phyloP scores from a whole-genome alignment of 2,888 invertebrate species.

The Drosophila ochracea region DNA sequence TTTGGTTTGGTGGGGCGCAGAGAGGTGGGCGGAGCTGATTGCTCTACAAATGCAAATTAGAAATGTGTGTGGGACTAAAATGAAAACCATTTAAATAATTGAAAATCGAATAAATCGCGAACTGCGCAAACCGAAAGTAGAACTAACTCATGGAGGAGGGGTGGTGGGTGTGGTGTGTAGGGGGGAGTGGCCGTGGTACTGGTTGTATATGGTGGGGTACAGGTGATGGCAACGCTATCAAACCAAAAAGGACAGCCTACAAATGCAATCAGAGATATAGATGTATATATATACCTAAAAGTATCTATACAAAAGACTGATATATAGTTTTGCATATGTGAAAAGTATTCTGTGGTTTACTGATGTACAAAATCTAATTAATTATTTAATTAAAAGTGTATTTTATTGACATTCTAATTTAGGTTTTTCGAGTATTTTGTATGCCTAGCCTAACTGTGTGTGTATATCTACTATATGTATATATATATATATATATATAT shows the following conservation, averaged over 20 bases:
- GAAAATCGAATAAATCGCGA: slow-evolving; percentile 78
- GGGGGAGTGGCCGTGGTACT: background rate
- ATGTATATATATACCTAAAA: slow-evolving; percentile 1
- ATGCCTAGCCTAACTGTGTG: background rate
- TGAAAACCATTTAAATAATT: slow-evolving; percentile 81
- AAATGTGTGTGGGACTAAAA: slow-evolving; percentile 62
- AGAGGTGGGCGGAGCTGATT: background rate
- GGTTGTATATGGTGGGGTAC: background rate
- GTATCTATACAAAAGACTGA: background rate
- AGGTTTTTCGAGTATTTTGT: slow-evolving; percentile 68
- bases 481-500: background rate
- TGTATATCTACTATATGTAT: slow-evolving; percentile 6
- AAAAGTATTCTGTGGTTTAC: slow-evolving; percentile 62
- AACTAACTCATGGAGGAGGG: slow-evolving; percentile 5
- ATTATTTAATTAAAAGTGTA: slow-evolving; percentile 81
- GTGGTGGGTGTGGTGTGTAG: background rate
- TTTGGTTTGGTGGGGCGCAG: background rate
- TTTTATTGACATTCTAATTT: slow-evolving; percentile 83
- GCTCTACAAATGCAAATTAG: slow-evolving; percentile 71
- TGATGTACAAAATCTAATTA: slow-evolving; percentile 82
- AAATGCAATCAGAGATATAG: slow-evolving; percentile 23
- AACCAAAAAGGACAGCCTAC: slow-evolving; percentile 3
- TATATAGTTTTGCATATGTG: slow-evolving; percentile 21
- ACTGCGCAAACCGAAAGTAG: slow-evolving; percentile 26
- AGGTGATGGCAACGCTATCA: slow-evolving; percentile 17